These are phyloP conservation scores for Drosophila lini DNA, from an alignment of 1,140 invertebrate genomes.

Conservation along the genomic window DNA sequence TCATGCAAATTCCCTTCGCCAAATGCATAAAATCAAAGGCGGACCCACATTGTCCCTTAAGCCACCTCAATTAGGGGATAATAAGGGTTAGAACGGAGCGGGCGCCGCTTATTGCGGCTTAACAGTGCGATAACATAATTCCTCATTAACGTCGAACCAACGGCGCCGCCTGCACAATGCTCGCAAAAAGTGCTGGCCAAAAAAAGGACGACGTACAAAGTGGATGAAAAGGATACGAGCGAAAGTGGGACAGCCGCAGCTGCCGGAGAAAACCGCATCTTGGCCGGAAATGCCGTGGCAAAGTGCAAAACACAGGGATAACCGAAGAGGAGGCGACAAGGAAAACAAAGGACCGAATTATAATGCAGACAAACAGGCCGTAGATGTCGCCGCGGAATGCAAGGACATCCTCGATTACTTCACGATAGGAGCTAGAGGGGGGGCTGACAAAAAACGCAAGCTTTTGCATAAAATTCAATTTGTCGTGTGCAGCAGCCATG, in stretches of 20 bases:
- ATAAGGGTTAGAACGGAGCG: neutral
- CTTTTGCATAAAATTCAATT: slow-evolving; percentile 82
- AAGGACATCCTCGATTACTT: slow-evolving; percentile 25
- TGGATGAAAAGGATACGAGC: slow-evolving; percentile 31
- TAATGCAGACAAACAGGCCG: slow-evolving; percentile 64
- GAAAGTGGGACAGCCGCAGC: slow-evolving; percentile 25
- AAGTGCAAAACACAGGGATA: slow-evolving; percentile 67
- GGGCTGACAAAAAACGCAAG: slow-evolving; percentile 38
- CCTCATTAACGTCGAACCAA: slow-evolving; percentile 70
- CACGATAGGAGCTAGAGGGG: neutral
- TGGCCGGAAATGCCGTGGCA: slow-evolving; percentile 54
- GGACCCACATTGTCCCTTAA: neutral
- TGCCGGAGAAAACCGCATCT: slow-evolving; percentile 40
- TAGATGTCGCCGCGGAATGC: slow-evolving; percentile 49
- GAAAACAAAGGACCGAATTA: slow-evolving; percentile 71
- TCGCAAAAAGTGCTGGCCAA: slow-evolving; percentile 22
- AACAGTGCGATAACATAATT: slow-evolving; percentile 78
- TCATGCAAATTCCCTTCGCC: slow-evolving; percentile 14
- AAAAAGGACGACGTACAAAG: slow-evolving; percentile 28
- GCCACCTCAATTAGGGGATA: slow-evolving; percentile 9
- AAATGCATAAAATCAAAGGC: slow-evolving; percentile 7
- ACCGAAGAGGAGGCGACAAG: slow-evolving; percentile 36
- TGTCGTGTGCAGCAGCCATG: slow-evolving; percentile 80
- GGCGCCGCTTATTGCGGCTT: slow-evolving; percentile 40
- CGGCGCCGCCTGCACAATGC: slow-evolving; percentile 46